Evolutionary conservation across 2,797 vertebrate genomes (phyloP).

Genomic region (Coendou prehensilis): DNA sequence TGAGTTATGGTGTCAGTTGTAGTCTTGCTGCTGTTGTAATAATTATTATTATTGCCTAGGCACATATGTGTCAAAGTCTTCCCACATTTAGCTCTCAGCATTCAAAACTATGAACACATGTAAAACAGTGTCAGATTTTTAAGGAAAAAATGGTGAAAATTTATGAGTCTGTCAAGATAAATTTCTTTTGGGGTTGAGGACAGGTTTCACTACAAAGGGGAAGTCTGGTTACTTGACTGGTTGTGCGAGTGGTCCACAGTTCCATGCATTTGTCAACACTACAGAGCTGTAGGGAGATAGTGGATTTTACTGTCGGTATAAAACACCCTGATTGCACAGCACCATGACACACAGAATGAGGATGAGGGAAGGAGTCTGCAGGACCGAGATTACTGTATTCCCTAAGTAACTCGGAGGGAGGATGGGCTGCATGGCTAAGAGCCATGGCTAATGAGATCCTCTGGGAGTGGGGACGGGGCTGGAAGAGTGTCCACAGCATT

Average conservation of each 20-base stretch:
- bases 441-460: background rate
- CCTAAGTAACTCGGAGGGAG: background rate
- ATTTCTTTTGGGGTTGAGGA: background rate
- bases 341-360: background rate
- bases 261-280: background rate
- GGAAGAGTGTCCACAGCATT: background rate
- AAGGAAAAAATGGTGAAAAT: background rate
- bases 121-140: background rate
- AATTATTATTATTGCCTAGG: background rate
- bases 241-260: background rate
- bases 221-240: background rate
- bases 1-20: background rate
- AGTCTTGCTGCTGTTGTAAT: background rate
- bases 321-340: background rate
- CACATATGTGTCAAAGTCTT: background rate
- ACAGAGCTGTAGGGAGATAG: background rate
- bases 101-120: background rate
- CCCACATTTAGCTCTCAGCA: background rate
- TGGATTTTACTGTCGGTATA: background rate
- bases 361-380: background rate
- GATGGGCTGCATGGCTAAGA: background rate
- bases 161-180: background rate
- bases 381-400: background rate
- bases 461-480: too few relatives aligned
- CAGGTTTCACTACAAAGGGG: background rate